These are phyloP conservation scores for Entosphenus tridentatus DNA, from an alignment of 2,113 vertebrate species.

Conservation along the genomic window DNA sequence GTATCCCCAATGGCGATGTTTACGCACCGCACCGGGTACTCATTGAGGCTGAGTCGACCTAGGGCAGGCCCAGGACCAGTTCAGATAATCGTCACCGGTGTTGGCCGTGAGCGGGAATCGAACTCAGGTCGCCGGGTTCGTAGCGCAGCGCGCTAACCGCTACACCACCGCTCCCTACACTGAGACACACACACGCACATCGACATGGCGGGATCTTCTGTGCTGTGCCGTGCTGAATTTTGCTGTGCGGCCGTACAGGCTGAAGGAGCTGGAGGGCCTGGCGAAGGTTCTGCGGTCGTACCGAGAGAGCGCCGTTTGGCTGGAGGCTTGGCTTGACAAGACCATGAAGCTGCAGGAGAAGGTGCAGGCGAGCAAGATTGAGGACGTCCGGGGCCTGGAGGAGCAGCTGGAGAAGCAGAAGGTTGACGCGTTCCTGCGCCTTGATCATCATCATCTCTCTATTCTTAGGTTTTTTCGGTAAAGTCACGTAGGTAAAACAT, in stretches of 20 bases:
- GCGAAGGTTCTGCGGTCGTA: constrained; percentile 54
- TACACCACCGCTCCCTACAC: background rate
- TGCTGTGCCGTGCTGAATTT: background rate
- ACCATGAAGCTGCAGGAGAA: constrained; percentile 65
- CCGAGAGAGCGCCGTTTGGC: constrained; percentile 37
- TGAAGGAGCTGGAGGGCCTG: constrained; percentile 42
- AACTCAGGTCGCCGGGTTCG: no score
- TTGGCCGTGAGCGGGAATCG: no score
- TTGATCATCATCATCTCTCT: background rate
- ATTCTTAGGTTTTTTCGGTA: no score
- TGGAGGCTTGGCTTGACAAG: constrained; percentile 73
- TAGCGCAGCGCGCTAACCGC: background rate
- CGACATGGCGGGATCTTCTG: background rate
- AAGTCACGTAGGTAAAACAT: no score
- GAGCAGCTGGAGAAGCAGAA: constrained; percentile 87
- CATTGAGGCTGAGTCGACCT: no score
- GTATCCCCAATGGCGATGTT: no score
- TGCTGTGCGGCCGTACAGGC: constrained; percentile 21
- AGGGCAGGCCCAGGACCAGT: no score
- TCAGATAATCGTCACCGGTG: no score
- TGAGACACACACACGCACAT: background rate
- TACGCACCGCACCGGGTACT: no score
- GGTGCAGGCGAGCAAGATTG: constrained; percentile 52
- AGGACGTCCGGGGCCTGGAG: constrained; percentile 57
- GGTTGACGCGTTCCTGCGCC: constrained; percentile 20